Conservation (phyloP, 2,113 vertebrate genomes). For the Aegypius monachus region DNA sequence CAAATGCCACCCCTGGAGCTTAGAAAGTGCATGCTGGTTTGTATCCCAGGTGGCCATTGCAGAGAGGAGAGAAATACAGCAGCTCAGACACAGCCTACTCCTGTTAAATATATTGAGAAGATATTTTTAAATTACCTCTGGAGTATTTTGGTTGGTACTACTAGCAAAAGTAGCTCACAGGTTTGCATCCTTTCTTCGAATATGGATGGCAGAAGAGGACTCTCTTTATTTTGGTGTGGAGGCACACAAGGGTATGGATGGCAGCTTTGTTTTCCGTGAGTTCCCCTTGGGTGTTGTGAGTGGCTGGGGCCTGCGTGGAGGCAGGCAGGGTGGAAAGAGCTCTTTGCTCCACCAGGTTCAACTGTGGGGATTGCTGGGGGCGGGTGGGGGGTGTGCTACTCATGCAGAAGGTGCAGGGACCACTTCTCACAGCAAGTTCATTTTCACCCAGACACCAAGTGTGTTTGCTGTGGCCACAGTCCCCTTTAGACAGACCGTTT, state of each 20-base stretch:
- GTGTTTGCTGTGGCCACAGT: neutral
- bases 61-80: neutral
- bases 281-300: fast-evolving
- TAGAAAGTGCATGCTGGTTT: neutral
- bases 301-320: neutral
- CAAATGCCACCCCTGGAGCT: neutral
- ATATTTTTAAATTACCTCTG: neutral
- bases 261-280: neutral
- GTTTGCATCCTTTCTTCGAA: neutral
- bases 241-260: neutral
- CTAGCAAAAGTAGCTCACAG: neutral
- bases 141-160: neutral
- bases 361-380: neutral
- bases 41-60: neutral
- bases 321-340: neutral
- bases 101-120: neutral
- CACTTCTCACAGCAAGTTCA: fast-evolving
- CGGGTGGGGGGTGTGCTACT: neutral
- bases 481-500: neutral
- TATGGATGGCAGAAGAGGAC: neutral
- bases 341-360: neutral
- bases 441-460: neutral
- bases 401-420: neutral
- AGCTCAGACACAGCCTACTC: neutral
- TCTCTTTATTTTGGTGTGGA: neutral